phyloP scores from a whole-genome alignment of 1,140 invertebrate genomes.

The Centruroides sculpturatus region DNA sequence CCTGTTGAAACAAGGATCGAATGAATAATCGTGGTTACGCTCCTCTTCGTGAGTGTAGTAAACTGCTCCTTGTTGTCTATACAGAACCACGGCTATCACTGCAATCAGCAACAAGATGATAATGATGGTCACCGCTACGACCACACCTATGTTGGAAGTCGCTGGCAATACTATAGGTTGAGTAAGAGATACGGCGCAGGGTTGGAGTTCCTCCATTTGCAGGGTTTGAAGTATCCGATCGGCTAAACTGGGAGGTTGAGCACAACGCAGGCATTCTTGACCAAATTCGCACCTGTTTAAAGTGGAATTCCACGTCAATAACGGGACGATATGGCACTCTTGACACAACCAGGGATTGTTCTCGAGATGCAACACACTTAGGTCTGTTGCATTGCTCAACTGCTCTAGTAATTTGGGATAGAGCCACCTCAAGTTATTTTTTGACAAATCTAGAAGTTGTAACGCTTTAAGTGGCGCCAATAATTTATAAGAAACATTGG shows the following conservation, averaged over 20 bases:
- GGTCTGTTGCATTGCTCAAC: conserved; percentile 21
- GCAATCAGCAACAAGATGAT: conserved; percentile 25
- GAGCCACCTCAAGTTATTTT: conserved; percentile 43
- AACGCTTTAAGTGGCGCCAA: conserved; percentile 40
- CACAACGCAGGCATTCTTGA: conserved; percentile 25
- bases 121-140: conserved; percentile 26
- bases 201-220: conserved; percentile 11
- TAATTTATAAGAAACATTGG: conserved; percentile 36
- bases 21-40: conserved; percentile 18
- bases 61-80: conserved; percentile 44
- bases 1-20: neutral
- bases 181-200: conserved; percentile 14
- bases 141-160: conserved; percentile 23
- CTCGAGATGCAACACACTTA: conserved; percentile 34
- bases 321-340: conserved; percentile 34
- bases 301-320: conserved; percentile 20
- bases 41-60: conserved; percentile 59
- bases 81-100: conserved; percentile 25
- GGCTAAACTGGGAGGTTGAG: conserved; percentile 35
- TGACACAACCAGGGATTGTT: conserved; percentile 52
- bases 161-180: conserved; percentile 10
- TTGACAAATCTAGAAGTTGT: conserved; percentile 42
- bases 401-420: conserved; percentile 37
- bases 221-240: conserved; percentile 17
- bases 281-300: no score